Base-by-base conservation (phyloP, 1,140 invertebrate species). In the Leptinotarsa defecta region DNA sequence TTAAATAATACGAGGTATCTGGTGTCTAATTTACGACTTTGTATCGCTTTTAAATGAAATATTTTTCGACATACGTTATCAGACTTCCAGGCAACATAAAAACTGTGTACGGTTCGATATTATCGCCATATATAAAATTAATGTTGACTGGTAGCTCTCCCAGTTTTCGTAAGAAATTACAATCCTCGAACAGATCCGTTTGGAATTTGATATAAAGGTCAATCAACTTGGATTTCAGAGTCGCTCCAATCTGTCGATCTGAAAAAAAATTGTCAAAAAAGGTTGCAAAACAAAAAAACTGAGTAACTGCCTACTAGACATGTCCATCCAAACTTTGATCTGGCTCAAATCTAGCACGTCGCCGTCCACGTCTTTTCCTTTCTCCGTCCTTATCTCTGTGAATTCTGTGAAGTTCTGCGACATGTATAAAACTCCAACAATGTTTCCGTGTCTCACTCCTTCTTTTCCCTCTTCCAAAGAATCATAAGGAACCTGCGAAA, bases 41-140 rank as follows among this genome's bases (percentile, higher is more conserved):
- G 24, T 34, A 34, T 8, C 24, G 24, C 24, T 27, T 5, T 27
- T 27, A 5, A 27, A 34, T 34, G 6, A 34, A 34, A 8, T 6
- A 34, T 8, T 34, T 34, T 34, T 43, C 8, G 3, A 86, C 88
- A 90, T 86, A 93, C 92, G 90, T 90, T 77, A 93, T 85, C 70
- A 92, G 86, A 61, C 94, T 90, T n/a, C 92, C 92, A 0, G 94
- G 94, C 0, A 91, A 91, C 89, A 95, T 92, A 83, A 93, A 96
- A 19, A 89, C 88, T 1, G 90, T 89, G 81, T 92, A 92, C 64
- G 90, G 90, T 2, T 90, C 88, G 49, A 94, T 86, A 61, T 85
- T 82, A 0, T 82, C 84, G 13, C 94, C 95, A 84, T 91, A 95
- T 86, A 0, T 94, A 92, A 11, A 86, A 76, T 77, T 27, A 65